A percentile compares a stretch with the other conserved stretches of the same genome.
Conservation (phyloP, 2,797 vertebrate genomes). For the Pangasius mekongensis region DNA sequence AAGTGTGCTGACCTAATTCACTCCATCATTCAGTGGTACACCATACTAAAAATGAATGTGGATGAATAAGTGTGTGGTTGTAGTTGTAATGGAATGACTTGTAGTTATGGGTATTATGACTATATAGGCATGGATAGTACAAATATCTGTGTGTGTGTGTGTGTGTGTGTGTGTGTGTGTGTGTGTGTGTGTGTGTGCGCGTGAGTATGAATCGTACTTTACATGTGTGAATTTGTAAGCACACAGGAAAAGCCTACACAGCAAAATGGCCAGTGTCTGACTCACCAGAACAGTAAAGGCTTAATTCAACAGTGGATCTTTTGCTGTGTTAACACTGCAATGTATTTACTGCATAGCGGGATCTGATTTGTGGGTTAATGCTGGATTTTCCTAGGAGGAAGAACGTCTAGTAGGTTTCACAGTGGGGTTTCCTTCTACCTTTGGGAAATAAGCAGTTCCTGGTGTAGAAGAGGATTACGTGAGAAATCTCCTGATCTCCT, state of each 20-base stretch:
- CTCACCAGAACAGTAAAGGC: background rate
- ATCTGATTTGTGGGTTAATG: background rate
- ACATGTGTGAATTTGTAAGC: background rate
- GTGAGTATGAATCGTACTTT: background rate
- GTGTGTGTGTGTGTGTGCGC: too few relatives aligned
- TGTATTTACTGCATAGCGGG: background rate
- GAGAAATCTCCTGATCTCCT: background rate
- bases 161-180: too few relatives aligned
- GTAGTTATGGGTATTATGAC: background rate
- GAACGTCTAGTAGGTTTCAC: background rate
- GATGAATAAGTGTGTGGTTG: background rate
- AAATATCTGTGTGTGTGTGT: background rate
- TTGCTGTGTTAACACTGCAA: background rate
- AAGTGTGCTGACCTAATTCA: conserved; percentile 6
- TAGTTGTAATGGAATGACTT: background rate
- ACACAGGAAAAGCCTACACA: background rate
- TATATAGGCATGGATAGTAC: background rate
- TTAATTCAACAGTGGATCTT: background rate
- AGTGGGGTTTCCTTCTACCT: conserved; percentile 10
- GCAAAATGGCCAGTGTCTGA: background rate
- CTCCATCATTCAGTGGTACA: background rate
- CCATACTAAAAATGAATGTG: background rate
- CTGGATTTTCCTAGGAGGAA: conserved; percentile 29
- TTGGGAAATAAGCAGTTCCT: background rate
- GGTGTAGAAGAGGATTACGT: background rate